A percentile compares a stretch with the other conserved stretches of the same genome.
phyloP scores from a whole-genome alignment of 2,113 vertebrate species.

The Ciconia boyciana region DNA sequence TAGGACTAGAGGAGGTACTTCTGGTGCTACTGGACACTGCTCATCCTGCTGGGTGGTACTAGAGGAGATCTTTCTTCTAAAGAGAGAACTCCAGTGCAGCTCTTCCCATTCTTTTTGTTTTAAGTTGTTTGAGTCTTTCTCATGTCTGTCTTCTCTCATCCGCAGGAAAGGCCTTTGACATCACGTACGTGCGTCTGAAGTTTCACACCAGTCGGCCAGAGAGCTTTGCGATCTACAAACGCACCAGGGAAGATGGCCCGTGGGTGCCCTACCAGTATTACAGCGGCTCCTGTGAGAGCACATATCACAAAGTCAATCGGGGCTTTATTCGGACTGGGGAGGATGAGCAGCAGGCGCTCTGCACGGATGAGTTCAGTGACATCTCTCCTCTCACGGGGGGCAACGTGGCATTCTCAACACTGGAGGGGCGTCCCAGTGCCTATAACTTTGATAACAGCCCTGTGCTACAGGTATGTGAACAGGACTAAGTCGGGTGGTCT shows the following conservation, averaged over 20 bases:
- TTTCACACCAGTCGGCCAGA: conserved; percentile 97
- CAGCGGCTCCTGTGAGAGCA: conserved; percentile 95
- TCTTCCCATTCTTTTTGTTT: background rate
- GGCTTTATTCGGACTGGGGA: conserved; percentile 91
- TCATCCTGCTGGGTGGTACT: background rate
- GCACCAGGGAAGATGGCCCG: conserved; percentile 78
- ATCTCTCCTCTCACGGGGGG: conserved; percentile 96
- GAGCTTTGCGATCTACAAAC: conserved; percentile 96
- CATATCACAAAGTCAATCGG: conserved; percentile 80
- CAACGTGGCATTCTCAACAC: conserved; percentile 95
- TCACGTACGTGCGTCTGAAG: conserved; percentile 95
- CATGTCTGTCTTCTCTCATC: background rate
- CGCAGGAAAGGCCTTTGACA: conserved; percentile 94
- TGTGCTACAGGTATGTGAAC: conserved; percentile 85
- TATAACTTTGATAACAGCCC: conserved; percentile 97
- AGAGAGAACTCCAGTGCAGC: background rate
- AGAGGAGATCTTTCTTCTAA: background rate
- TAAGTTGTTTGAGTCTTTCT: background rate
- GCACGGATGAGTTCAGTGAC: conserved; percentile 97
- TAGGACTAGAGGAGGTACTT: background rate
- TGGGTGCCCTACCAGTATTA: conserved; percentile 98
- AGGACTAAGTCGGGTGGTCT: fast-evolving
- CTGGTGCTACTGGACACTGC: background rate
- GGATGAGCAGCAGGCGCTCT: conserved; percentile 93
- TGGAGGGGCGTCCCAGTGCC: conserved; percentile 92